Evolutionary conservation across 2,797 vertebrate genomes (phyloP), one percentile per base, ranked within the genome.

Genomic region (Hippoglossus hippoglossus): DNA sequence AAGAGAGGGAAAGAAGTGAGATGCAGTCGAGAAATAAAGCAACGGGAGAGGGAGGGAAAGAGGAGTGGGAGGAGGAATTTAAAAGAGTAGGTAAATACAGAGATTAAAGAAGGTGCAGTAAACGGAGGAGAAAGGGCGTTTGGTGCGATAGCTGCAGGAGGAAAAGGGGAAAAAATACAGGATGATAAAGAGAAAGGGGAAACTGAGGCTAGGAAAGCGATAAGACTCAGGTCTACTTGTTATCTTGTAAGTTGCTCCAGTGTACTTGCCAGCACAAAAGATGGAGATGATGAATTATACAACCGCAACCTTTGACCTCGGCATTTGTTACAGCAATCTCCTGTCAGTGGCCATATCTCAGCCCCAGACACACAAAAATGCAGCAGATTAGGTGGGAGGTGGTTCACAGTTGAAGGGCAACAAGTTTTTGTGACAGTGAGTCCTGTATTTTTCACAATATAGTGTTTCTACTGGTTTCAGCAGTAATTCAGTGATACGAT

Each of bases 221-320:
- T 85, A 71, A 84, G 57, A 26, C 65, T 73, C 2, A 0, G 11
- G 59, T 83, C 65, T 61, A 57, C 84, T 75, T 71, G 69, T 84
- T 83, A 79, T 89, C 78, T 66, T 24, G 58, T 56, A 56, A 63
- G 61, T 75, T 34, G 61, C 69, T 79, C 66, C 69, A 24, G 56
- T 19, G 76, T 77, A 72, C 22, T 41, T 13, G 44, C 68, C 51
- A 73, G 73, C 63, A 61, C 71, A 64, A 47, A 64, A 56, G 63
- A 77, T 46, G 57, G 57, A 63, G 65, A 56, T 82, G 87, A 89
- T 84, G 70, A 86, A 88, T 89, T 83, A 79, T 25, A 80, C 71
- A 52, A 74, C 49, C 24, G 44, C 34, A 36, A 83, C 77, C 85
- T 82, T 57, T 80, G 69, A 85, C 83, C 84, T 49, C 56, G 44